These are phyloP conservation scores for Antitype chi DNA, from an alignment of 2,888 invertebrate species.

Conservation along the genomic window DNA sequence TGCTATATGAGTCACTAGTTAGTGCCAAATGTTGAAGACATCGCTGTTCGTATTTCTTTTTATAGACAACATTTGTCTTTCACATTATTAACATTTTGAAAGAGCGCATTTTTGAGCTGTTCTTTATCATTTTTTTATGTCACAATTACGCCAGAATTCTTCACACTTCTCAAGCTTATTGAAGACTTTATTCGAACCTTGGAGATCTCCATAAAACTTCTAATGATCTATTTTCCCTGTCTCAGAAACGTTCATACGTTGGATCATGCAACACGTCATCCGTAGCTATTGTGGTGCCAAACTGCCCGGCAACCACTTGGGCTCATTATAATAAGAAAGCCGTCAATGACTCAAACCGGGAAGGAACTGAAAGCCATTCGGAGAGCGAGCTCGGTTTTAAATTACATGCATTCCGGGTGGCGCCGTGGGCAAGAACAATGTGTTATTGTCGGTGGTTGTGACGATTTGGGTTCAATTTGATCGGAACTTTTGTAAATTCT, in stretches of 20 bases:
- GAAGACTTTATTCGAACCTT: background rate
- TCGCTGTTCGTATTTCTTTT: conserved; percentile 9
- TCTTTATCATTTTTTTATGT: conserved; percentile 22
- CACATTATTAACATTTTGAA: conserved; percentile 18
- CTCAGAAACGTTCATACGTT: conserved; percentile 7
- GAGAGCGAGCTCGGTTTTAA: conserved; percentile 54
- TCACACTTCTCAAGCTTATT: background rate
- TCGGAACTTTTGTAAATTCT: conserved; percentile 3
- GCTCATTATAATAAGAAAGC: conserved; percentile 77
- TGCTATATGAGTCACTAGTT: conserved; percentile 17
- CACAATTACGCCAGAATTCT: conserved; percentile 10
- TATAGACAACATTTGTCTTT: conserved; percentile 19
- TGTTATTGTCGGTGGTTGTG: conserved; percentile 21
- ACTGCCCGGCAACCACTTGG: conserved; percentile 66
- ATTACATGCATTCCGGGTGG: conserved; percentile 65
- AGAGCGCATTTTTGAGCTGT: conserved; percentile 2
- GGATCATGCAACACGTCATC: conserved; percentile 47
- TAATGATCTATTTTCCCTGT: conserved; percentile 22
- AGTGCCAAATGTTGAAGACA: conserved; percentile 36
- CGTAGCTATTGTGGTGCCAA: conserved; percentile 70
- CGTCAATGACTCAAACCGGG: conserved; percentile 76
- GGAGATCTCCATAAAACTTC: conserved; percentile 10
- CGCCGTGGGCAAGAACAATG: conserved; percentile 67
- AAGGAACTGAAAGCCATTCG: conserved; percentile 61
- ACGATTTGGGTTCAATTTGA: conserved; percentile 33